phyloP scores from a whole-genome alignment of 1,140 invertebrate genomes.

The Micrasema longulum region DNA sequence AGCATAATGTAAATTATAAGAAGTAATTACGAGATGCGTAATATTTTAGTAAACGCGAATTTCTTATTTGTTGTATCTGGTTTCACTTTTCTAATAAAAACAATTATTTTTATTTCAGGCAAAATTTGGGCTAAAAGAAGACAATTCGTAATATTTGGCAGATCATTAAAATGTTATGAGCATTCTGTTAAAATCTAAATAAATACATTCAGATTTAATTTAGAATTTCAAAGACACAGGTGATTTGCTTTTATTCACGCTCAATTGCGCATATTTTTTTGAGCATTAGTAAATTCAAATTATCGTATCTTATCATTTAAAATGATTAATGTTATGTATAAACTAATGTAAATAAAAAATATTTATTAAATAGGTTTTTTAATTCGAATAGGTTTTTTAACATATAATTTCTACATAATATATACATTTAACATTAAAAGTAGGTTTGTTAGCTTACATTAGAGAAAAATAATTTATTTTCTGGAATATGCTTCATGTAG shows the following conservation, averaged over 20 bases:
- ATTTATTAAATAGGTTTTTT: too few species aligned
- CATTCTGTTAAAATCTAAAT: constrained; percentile 13
- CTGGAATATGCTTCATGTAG: constrained; percentile 69
- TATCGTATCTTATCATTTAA: background rate
- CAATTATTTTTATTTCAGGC: constrained; percentile 36
- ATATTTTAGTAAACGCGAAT: too few species aligned
- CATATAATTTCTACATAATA: too few species aligned
- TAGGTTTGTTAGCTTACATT: constrained; percentile 14
- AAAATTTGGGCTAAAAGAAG: constrained; percentile 41
- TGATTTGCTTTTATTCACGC: constrained; percentile 7
- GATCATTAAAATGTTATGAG: constrained; percentile 15
- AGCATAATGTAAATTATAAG: too few species aligned
- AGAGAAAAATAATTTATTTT: constrained; percentile 42
- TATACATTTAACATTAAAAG: too few species aligned
- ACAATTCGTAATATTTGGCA: background rate
- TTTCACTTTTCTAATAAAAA: too few species aligned
- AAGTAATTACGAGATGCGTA: too few species aligned
- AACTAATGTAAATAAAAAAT: constrained; percentile 25
- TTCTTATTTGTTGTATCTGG: too few species aligned
- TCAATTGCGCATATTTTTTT: background rate
- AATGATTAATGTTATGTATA: constrained; percentile 15
- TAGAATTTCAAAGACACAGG: constrained; percentile 20
- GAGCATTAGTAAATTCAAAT: background rate
- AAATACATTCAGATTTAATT: background rate
- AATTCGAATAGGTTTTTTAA: background rate